These are phyloP conservation scores for Anthopleura sola DNA, from an alignment of 64 coral and sea anemone genomes.

Conservation along the genomic window DNA sequence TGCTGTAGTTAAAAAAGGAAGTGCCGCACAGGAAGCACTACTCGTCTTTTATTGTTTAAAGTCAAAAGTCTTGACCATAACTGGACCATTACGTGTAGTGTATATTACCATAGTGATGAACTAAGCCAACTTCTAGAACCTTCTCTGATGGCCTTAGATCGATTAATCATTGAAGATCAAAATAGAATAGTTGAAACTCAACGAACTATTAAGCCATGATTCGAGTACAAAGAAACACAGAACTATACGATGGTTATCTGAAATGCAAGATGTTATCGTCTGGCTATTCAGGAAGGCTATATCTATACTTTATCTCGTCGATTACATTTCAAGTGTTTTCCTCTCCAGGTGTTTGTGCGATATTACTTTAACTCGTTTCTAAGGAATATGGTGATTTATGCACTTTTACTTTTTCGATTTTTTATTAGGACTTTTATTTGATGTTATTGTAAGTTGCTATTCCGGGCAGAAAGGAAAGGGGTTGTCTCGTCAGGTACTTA, in stretches of 20 bases:
- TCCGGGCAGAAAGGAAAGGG: neutral
- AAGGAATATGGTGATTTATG: no score
- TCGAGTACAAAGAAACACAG: no score
- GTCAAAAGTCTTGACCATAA: neutral
- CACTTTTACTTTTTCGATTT: no score
- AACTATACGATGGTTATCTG: no score
- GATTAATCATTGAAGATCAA: neutral
- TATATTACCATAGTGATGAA: neutral
- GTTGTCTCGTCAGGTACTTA: neutral
- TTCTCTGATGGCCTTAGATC: neutral
- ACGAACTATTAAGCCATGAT: neutral
- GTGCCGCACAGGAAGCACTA: neutral
- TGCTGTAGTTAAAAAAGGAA: neutral
- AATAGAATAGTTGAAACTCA: neutral
- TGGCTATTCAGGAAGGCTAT: neutral
- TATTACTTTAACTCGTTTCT: no score
- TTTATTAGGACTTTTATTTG: no score
- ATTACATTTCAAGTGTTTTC: no score
- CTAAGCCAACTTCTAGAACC: neutral
- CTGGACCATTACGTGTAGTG: neutral
- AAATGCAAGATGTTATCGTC: neutral
- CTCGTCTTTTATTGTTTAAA: neutral
- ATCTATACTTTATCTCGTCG: no score
- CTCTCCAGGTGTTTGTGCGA: no score
- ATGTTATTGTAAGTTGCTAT: no score